Evolutionary conservation across 2,888 invertebrate genomes (phyloP), one percentile per base, ranked within the genome.

Genomic region (Nomada ruficornis): DNA sequence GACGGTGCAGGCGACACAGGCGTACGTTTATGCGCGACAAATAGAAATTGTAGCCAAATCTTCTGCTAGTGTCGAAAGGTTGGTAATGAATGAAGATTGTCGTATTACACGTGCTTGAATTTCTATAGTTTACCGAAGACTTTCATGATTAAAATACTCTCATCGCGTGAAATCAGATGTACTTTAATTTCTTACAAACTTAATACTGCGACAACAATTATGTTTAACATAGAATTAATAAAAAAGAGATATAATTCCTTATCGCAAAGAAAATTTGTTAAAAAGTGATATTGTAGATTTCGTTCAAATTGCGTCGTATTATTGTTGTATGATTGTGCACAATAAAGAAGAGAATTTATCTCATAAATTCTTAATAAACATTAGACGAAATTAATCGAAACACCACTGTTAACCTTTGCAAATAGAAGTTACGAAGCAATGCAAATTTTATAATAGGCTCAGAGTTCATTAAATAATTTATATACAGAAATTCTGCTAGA

Each of bases 11-110:
- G 26, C 9, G 55, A 20, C 47, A 63, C 73, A 47, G 4, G 65
- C 3, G 23, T 26, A 36, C 36, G n/a, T 36, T 63, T 18, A 36
- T 15, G n/a, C 36, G 10, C 36, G 63, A 55, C 29, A 54, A 57
- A 64, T 64, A 23, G 55, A 64, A n/a, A 26, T 50, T 50, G 26
- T 18, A 26, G 47, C 18, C 18, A 71, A 71, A 71, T 18, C 62
- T 71, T 62, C 42, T 20, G 29, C 13, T 36, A 18, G n/a, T 15
- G 3, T 59, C n/a, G 0, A 23, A 47, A 47, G 11, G 10, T 11
- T 2, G 42, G 4, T 15, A 10, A 59, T 29, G 26, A 29, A 29
- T 26, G 26, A 47, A 26, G n/a, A 47, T 15, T n/a, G 15, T 29
- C 13, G 9, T 26, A 59, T 60, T 36, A 2, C n/a, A 2, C 2